A percentile compares a stretch with the other conserved stretches of the same genome.
These are phyloP conservation scores for Cosmopolites sordidus DNA, from an alignment of 2,888 invertebrate genomes.

Conservation along the genomic window DNA sequence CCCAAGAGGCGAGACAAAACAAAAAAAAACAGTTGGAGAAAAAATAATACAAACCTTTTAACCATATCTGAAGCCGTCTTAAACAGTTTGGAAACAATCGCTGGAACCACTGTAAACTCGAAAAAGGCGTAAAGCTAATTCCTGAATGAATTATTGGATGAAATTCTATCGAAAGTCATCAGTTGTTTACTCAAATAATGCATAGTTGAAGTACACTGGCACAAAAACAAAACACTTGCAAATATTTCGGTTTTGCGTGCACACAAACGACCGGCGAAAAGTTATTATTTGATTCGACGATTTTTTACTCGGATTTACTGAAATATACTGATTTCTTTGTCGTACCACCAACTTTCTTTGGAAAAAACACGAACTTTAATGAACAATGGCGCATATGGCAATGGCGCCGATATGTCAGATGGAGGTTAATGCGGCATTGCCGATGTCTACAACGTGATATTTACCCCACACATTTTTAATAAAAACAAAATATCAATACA, in stretches of 20 bases:
- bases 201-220: constrained; percentile 26
- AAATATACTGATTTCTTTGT: neutral
- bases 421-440: constrained; percentile 10
- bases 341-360: constrained; percentile 2
- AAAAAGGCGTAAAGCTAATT: constrained; percentile 11
- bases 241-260: neutral
- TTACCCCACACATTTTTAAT: no score
- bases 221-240: constrained; percentile 26
- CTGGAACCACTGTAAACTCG: constrained; percentile 8
- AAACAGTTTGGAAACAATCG: constrained; percentile 39
- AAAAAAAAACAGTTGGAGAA: constrained; percentile 2
- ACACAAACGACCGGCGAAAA: neutral
- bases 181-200: constrained; percentile 31
- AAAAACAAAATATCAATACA: no score
- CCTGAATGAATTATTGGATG: constrained; percentile 19
- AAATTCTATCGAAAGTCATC: constrained; percentile 23
- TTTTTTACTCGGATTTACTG: neutral
- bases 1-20: no score
- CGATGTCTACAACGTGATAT: no score
- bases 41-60: constrained; percentile 42
- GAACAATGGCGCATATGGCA: constrained; percentile 24
- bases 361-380: constrained; percentile 18
- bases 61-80: constrained; percentile 50
- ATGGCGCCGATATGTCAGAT: constrained; percentile 22
- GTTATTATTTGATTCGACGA: neutral